Evolutionary conservation across 2,113 vertebrate species (phyloP).

Genomic region (Vulpes vulpes): DNA sequence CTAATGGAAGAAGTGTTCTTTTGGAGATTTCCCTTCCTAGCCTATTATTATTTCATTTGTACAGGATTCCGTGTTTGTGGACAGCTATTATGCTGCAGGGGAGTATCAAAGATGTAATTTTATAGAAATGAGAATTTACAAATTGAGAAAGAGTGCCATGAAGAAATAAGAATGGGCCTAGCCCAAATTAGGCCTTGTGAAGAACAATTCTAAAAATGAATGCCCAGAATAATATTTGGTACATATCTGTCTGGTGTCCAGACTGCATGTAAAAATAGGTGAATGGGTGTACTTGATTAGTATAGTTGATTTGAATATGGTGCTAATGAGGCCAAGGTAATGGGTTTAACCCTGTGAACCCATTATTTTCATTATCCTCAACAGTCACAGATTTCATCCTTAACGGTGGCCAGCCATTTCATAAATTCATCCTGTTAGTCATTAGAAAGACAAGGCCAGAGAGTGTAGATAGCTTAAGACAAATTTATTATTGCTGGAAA

Average conservation of each 20-base stretch:
- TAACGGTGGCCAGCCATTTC: neutral
- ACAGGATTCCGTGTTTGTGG: neutral
- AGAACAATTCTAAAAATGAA: conserved; percentile 35
- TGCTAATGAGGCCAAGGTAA: conserved; percentile 55
- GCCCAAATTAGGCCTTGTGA: neutral
- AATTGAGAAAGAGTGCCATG: neutral
- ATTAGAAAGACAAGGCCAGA: neutral
- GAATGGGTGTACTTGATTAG: neutral
- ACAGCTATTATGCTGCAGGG: neutral
- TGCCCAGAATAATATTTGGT: neutral
- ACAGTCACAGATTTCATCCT: conserved; percentile 28
- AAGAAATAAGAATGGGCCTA: neutral
- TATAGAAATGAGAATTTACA: conserved; percentile 29
- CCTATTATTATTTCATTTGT: neutral
- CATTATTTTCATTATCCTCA: conserved; percentile 57
- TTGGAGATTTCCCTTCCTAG: neutral
- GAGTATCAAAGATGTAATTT: neutral
- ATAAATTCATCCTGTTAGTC: neutral
- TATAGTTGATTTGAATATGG: conserved; percentile 45
- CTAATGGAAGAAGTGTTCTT: neutral
- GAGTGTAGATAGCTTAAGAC: neutral
- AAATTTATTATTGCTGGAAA: conserved; percentile 12
- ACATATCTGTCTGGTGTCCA: neutral
- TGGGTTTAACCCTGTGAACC: conserved; percentile 24
- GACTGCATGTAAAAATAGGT: neutral